phyloP scores from a whole-genome alignment of 2,113 vertebrate species.

The Anhinga anhinga region DNA sequence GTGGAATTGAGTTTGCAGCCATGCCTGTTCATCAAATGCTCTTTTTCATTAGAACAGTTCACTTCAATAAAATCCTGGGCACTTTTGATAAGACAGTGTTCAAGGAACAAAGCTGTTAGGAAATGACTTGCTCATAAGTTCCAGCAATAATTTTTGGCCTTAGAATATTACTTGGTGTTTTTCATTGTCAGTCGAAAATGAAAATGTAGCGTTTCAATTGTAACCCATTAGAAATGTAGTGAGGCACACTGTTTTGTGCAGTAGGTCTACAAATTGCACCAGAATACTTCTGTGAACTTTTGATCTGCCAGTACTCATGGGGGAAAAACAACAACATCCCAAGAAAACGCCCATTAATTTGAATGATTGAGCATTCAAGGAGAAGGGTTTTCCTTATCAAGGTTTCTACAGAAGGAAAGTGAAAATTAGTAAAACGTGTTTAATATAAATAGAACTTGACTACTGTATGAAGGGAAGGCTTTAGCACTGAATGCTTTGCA shows the following conservation, averaged over 20 bases:
- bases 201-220: constrained; percentile 77
- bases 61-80: constrained; percentile 64
- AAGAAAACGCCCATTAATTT: constrained; percentile 72
- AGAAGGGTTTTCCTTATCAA: constrained; percentile 70
- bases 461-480: neutral
- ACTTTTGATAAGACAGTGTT: constrained; percentile 70
- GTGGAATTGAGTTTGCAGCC: constrained; percentile 19
- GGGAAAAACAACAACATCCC: constrained; percentile 33
- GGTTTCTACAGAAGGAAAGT: constrained; percentile 63
- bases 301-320: constrained; percentile 57
- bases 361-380: constrained; percentile 60
- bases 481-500: constrained; percentile 5
- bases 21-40: constrained; percentile 42
- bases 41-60: constrained; percentile 70
- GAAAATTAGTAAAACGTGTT: constrained; percentile 61
- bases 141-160: constrained; percentile 73
- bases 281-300: constrained; percentile 73
- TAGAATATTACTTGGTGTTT: constrained; percentile 68
- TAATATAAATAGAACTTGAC: constrained; percentile 58
- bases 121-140: constrained; percentile 70
- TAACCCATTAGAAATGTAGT: constrained; percentile 63
- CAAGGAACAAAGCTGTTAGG: constrained; percentile 68
- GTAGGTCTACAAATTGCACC: constrained; percentile 74
- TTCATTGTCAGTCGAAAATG: constrained; percentile 74
- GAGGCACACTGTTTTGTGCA: constrained; percentile 52